Evolutionary conservation across 2,113 vertebrate species (phyloP).

Genomic region (Tachycineta bicolor): DNA sequence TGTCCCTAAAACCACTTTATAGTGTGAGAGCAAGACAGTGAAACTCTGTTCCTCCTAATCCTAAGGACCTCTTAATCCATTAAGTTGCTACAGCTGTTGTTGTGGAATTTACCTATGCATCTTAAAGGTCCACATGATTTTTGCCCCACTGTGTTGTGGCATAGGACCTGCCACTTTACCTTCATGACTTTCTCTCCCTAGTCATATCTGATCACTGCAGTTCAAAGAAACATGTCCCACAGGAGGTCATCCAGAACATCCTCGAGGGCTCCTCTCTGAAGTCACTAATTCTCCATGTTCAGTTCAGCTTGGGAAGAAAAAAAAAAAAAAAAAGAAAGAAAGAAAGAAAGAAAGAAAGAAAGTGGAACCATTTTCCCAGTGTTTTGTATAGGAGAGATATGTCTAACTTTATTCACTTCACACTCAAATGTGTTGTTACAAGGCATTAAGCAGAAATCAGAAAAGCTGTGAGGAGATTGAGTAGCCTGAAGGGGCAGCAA

Average conservation of each 20-base stretch:
- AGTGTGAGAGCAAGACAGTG: not conserved
- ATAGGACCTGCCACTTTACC: not conserved
- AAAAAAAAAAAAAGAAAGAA: no score
- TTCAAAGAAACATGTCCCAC: conserved; percentile 6
- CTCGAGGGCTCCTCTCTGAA: not conserved
- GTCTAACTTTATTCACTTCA: not conserved
- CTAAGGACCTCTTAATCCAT: not conserved
- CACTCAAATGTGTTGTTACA: not conserved
- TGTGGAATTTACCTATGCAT: not conserved
- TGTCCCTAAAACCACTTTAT: not conserved
- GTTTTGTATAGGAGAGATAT: not conserved
- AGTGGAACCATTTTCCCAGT: not conserved
- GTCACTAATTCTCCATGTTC: not conserved
- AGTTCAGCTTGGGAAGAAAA: not conserved
- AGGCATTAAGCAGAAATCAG: not conserved
- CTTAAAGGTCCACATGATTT: not conserved
- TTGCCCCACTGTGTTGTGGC: not conserved
- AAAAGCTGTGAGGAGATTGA: not conserved
- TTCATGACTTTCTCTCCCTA: not conserved
- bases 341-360: not conserved
- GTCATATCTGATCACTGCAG: not conserved
- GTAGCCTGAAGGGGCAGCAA: not conserved
- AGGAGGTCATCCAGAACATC: conserved; percentile 16
- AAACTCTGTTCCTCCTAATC: not conserved
- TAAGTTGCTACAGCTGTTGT: not conserved